Percentiles rank a stretch among this genome's conserved stretches.
Conservation (phyloP, 2,113 vertebrate genomes). For the Polyodon spathula region DNA sequence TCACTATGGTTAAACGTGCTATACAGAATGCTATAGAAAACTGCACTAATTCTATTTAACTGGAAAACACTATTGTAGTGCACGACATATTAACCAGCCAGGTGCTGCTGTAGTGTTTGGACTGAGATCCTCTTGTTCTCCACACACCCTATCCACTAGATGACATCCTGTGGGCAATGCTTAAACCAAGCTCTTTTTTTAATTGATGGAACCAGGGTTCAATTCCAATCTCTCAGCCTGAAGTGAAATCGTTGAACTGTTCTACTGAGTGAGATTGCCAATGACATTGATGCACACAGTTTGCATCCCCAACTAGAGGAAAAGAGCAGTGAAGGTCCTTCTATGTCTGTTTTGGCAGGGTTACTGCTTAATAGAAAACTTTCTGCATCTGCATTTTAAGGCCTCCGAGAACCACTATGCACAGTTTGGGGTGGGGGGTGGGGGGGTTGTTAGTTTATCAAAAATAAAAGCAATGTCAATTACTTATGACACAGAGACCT, state of each 20-base stretch:
- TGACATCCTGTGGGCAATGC: neutral
- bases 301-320: neutral
- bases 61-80: too few species aligned
- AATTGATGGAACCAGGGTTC: constrained; percentile 2
- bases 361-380: neutral
- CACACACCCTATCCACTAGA: neutral
- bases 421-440: neutral
- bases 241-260: constrained; percentile 2
- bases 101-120: neutral
- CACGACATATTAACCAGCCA: neutral
- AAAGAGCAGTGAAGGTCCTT: neutral
- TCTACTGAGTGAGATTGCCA: neutral
- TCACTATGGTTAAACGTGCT: too few species aligned
- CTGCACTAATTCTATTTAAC: too few species aligned
- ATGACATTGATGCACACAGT: neutral
- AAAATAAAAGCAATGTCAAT: constrained; percentile 10
- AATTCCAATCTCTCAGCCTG: constrained; percentile 9
- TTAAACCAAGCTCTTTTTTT: constrained; percentile 6
- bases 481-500: constrained; percentile 7
- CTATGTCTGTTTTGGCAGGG: neutral
- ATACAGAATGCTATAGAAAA: too few species aligned
- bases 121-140: constrained; percentile 3
- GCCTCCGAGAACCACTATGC: too few species aligned
- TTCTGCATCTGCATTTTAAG: neutral
- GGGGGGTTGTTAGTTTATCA: neutral